Evolutionary conservation across 2,797 vertebrate genomes (phyloP).

Genomic region (Zalophus californianus): DNA sequence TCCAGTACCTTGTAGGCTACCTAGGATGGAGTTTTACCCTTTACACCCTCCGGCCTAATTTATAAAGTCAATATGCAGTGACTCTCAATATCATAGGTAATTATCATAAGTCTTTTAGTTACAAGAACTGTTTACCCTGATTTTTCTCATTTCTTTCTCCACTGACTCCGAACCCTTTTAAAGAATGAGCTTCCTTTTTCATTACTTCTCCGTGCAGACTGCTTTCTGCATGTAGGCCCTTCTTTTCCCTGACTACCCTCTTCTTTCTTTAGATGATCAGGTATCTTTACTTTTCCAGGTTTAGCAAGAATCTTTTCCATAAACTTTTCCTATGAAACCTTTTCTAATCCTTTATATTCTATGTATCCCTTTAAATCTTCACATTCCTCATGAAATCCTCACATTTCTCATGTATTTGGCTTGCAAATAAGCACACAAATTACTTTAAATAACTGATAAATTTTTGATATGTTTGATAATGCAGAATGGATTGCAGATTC

Average conservation of each 20-base stretch:
- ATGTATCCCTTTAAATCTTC: conserved; percentile 37
- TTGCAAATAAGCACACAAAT: conserved; percentile 29
- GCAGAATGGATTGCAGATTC: conserved; percentile 43
- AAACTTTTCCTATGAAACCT: conserved; percentile 44
- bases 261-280: conserved; percentile 33
- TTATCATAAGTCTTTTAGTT: conserved; percentile 37
- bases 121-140: neutral
- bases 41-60: neutral
- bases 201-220: conserved; percentile 54
- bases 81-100: conserved; percentile 14
- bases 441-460: conserved; percentile 46
- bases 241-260: conserved; percentile 36
- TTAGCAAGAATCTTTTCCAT: conserved; percentile 56
- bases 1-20: conserved; percentile 1
- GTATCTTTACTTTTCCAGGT: conserved; percentile 66
- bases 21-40: neutral
- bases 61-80: neutral
- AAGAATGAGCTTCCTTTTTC: conserved; percentile 46
- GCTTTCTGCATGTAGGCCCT: conserved; percentile 44
- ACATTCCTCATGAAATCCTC: conserved; percentile 32
- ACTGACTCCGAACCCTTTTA: neutral
- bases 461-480: conserved; percentile 30
- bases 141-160: conserved; percentile 42
- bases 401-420: conserved; percentile 1
- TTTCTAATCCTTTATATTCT: conserved; percentile 52